These are phyloP conservation scores for Brachionus manjavacas DNA, from an alignment of 1,140 invertebrate genomes.

Conservation along the genomic window DNA sequence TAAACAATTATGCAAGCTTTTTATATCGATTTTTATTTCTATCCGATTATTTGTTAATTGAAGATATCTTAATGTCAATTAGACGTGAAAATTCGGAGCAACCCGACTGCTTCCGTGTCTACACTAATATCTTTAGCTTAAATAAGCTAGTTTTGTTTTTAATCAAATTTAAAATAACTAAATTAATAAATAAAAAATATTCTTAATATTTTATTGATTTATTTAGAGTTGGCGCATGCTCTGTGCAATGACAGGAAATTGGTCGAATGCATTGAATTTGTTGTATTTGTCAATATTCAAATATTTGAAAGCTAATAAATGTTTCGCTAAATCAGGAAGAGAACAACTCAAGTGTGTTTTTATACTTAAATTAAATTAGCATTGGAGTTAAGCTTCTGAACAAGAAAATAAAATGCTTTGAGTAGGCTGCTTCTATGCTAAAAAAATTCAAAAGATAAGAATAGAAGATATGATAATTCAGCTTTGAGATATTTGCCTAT, in stretches of 20 bases:
- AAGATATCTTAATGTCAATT: not conserved
- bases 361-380: conserved; percentile 32
- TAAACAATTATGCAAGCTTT: not conserved
- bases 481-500: conserved; percentile 3
- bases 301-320: not conserved
- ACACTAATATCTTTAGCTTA: not conserved
- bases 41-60: not conserved
- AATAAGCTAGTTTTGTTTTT: not conserved
- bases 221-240: not conserved
- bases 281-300: not conserved
- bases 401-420: conserved; percentile 10
- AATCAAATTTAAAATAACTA: not conserved
- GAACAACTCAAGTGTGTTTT: conserved; percentile 28
- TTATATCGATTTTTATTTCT: not conserved
- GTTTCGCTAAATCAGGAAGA: conserved; percentile 21
- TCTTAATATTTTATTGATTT: not conserved
- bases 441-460: conserved; percentile 9
- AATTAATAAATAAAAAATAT: not conserved
- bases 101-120: not conserved
- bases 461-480: conserved; percentile 29
- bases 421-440: not conserved
- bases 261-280: not conserved
- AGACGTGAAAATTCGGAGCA: not conserved
- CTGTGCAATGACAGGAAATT: not conserved
- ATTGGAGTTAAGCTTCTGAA: not conserved